Evolutionary conservation across 2,113 vertebrate species (phyloP), one percentile per base, ranked within the genome.

Genomic region (Camelus bactrianus): DNA sequence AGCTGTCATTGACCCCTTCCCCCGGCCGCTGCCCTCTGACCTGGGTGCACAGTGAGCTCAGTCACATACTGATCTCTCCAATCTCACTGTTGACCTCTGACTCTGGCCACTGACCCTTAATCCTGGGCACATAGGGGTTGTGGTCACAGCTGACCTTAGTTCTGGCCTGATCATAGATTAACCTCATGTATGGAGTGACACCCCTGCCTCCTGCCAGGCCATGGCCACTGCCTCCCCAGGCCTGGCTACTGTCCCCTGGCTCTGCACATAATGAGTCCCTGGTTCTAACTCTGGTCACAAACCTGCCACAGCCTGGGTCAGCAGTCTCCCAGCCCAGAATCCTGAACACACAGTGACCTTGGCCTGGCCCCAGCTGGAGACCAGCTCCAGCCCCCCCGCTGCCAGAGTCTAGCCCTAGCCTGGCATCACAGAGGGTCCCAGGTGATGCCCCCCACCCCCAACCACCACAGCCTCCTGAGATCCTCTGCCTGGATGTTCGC

Each of bases 1-100:
- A 11, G 13, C 79, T 9, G 8, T 1, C 24, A 13, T 0, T 3
- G 24, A 50, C 30, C 38, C 6, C 52, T 58, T 19, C 4, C 13
- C 16, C 30, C 52, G 42, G 42, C 52, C 17, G 3, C 56, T 60
- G 60, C 60, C 86, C 64, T 91, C 28, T 30, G 65, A 42, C 64
- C 22, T 35, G n/a, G 22, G 84, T 20, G 52, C 73, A 72, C 72
- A 54, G 60, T 12, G 30, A 86, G 19, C 92, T 85, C 75, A 8
- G 38, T 64, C 92, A 62, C 10, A 0, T 48, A 16, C 26, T 14
- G 46, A 62, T 16, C 35, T 6, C 32, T 52, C 72, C 14, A 24
- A 2, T 24, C 60, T 86, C 32, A 20, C 58, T 62, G 13, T 2
- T 35, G 65, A 62, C 89, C 89, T 72, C 84, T 82, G 67, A 73